Conservation (phyloP, 2,113 vertebrate genomes). For the Cyprinus carpio region DNA sequence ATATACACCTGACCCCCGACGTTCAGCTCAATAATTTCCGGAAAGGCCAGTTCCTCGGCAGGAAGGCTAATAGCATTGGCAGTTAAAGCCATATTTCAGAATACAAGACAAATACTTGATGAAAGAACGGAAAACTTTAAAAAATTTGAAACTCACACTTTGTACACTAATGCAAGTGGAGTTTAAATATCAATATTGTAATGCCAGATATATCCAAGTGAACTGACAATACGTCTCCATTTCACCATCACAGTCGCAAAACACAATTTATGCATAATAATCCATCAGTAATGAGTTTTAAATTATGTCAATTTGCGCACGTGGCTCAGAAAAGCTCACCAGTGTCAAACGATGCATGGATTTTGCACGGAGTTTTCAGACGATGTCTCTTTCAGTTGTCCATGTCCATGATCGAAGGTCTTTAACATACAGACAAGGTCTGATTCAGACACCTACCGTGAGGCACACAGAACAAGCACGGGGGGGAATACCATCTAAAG, state of each 20-base stretch:
- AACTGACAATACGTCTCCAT: neutral
- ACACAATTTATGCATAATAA: neutral
- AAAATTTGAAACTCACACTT: neutral
- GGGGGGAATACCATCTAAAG: neutral
- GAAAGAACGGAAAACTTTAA: neutral
- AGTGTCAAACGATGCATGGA: neutral
- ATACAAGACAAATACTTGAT: neutral
- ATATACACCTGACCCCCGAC: constrained; percentile 95
- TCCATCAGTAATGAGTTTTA: neutral
- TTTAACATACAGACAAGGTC: neutral
- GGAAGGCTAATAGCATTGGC: constrained; percentile 74
- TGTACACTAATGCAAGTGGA: neutral
- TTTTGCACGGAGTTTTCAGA: neutral
- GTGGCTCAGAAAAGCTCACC: neutral
- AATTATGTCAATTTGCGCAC: neutral
- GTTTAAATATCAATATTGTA: neutral
- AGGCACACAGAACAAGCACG: neutral
- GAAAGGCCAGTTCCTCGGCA: constrained; percentile 79
- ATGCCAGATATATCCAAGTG: neutral
- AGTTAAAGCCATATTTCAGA: constrained; percentile 81
- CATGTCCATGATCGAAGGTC: neutral
- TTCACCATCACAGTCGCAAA: neutral
- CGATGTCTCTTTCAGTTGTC: neutral
- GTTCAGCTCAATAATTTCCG: constrained; percentile 92
- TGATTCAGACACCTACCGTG: neutral